phyloP scores from a whole-genome alignment of 2,113 vertebrate species.

The Natator depressus region DNA sequence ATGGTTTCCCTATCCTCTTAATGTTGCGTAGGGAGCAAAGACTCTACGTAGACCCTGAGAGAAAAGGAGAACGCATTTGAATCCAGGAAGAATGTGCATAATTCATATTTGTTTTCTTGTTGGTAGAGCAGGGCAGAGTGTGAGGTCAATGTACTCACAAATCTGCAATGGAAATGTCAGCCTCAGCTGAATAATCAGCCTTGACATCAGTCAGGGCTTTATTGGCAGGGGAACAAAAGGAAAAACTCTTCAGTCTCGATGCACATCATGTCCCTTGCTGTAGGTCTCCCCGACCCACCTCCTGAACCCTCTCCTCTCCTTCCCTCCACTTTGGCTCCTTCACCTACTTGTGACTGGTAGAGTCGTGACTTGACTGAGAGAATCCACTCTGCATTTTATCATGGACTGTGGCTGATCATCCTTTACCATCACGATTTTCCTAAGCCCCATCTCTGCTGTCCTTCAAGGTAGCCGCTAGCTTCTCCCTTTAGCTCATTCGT shows the following conservation, averaged over 20 bases:
- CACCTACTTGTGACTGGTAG: neutral
- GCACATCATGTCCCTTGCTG: neutral
- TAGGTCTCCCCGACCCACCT: neutral
- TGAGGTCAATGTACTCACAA: neutral
- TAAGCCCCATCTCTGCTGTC: neutral
- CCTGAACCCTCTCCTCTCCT: neutral
- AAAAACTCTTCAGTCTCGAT: neutral
- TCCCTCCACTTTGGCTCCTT: neutral
- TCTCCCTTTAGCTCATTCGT: neutral
- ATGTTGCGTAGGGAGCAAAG: neutral
- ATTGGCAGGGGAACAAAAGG: neutral
- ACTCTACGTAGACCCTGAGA: neutral
- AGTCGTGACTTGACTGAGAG: neutral
- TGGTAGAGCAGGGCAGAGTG: neutral
- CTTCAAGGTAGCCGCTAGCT: neutral
- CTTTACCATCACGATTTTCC: neutral
- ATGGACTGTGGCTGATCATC: neutral
- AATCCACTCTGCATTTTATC: neutral
- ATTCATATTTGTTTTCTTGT: neutral
- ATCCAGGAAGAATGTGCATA: neutral
- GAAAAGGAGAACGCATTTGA: neutral
- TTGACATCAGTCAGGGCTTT: neutral
- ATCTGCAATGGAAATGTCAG: neutral
- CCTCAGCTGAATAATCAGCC: neutral
- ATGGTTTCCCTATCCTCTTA: neutral